Base-by-base conservation (phyloP, 2,888 invertebrate genomes). In the Nesidiocoris tenuis region DNA sequence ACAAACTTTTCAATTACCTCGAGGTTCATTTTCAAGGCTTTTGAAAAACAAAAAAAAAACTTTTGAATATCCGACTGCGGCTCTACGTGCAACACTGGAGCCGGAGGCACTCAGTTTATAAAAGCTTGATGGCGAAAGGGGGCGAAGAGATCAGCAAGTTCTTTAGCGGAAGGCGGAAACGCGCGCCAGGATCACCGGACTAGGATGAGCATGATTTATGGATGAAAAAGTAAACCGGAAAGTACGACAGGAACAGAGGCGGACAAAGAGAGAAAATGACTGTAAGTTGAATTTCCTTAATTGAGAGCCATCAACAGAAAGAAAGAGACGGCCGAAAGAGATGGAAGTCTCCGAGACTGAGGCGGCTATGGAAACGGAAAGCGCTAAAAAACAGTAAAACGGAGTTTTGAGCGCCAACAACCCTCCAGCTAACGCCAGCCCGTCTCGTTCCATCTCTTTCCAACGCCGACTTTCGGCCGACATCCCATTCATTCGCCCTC, bases 391-490 rank as follows among this genome's bases (percentile, higher is more conserved):
- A 67, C 55, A 55, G 67, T 61, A 71, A 71, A 71, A 71, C 75
- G 61, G 77, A 67, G 76, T 75, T 77, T 76, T 77, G 64, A 67
- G 22, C 67, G 67, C 67, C 22, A 56, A 54, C 39, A 65, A 25
- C 18, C 5, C 21, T 19, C 7, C 39, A 23, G 18, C 65, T 12
- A n/a, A 16, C 64, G n/a, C n/a, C 64, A 21, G 22, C 19, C 12
- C n/a, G 39, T 7, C 64, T 24, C 25, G 18, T 39, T 39, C 39
- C 19, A 39, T 24, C 65, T 65, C 39, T 25, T 39, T 25, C 65
- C 25, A 65, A 39, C 65, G 12, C 5, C 39, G 39, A 39, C 5
- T 39, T 12, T 7, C 39, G 5, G 39, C 3, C 39, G 3, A 39
- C 12, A 39, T 39, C 39, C n/a, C 39, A 39, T 39, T 39, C 39